These are phyloP conservation scores for Therioaphis trifolii DNA, from an alignment of 2,888 invertebrate genomes.

Conservation along the genomic window DNA sequence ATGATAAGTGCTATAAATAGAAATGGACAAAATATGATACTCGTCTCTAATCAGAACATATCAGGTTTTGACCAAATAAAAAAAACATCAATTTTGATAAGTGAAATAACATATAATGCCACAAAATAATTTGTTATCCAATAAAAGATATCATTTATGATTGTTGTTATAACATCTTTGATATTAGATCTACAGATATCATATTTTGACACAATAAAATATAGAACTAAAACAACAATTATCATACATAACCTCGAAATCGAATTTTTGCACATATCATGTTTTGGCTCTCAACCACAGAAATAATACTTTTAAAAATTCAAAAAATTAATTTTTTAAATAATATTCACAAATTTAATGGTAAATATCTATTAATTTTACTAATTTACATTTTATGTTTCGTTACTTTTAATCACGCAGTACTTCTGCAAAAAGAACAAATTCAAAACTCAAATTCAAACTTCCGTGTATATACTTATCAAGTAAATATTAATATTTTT, in stretches of 20 bases:
- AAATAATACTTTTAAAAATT: no score
- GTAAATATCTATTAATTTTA: no score
- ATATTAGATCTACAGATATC: constrained; percentile 2
- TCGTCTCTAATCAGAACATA: neutral
- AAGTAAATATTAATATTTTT: no score
- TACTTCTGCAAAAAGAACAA: no score
- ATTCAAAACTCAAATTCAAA: no score
- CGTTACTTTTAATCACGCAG: no score
- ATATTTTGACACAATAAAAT: constrained; percentile 18
- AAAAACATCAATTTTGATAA: constrained; percentile 17
- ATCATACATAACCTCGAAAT: constrained; percentile 14
- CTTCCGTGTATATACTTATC: no score
- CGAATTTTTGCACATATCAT: constrained; percentile 23
- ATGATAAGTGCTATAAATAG: constrained; percentile 11
- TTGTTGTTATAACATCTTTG: constrained; percentile 8
- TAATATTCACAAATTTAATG: no score
- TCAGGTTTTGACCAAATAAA: constrained; percentile 7
- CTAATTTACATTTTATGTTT: no score
- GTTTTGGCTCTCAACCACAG: constrained; percentile 20
- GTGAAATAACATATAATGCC: constrained; percentile 17
- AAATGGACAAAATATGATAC: constrained; percentile 14
- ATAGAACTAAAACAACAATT: neutral
- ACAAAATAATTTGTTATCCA: constrained; percentile 9
- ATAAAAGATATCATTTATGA: constrained; percentile 7
- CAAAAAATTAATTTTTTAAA: no score